Percentiles rank a stretch among this genome's conserved stretches.
Evolutionary conservation across 1,140 invertebrate genomes (phyloP).

Genomic region (Frieseomelitta varia): DNA sequence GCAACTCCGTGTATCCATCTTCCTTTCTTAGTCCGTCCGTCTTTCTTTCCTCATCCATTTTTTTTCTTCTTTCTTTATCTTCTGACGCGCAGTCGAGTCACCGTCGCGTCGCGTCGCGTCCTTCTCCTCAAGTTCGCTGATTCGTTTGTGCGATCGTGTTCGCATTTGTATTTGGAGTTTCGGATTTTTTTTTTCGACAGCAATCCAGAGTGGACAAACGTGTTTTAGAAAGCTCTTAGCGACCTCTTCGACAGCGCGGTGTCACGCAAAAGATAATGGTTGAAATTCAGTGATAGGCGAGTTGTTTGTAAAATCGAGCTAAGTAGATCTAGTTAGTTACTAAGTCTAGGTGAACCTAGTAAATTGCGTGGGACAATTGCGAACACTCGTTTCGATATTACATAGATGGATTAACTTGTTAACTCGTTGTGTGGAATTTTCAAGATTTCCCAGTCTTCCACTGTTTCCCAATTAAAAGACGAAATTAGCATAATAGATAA

Average conservation of each 20-base stretch:
- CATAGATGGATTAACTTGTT: too few relatives aligned
- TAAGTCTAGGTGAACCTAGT: too few relatives aligned
- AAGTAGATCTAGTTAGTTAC: not conserved
- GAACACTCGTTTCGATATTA: too few relatives aligned
- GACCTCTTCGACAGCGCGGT: too few relatives aligned
- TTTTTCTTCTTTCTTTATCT: constrained; percentile 32
- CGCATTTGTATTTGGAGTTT: not conserved
- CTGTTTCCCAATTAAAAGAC: too few relatives aligned
- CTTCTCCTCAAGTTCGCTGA: constrained; percentile 50
- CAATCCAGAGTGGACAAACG: not conserved
- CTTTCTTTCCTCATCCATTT: not conserved
- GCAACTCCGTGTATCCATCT: constrained; percentile 68
- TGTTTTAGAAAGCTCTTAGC: not conserved
- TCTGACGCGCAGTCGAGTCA: constrained; percentile 10
- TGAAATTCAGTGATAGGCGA: too few relatives aligned
- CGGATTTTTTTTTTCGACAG: constrained; percentile 31
- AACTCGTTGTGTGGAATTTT: too few relatives aligned
- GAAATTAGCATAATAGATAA: too few relatives aligned
- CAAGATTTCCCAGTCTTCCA: too few relatives aligned
- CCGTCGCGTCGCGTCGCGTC: constrained; percentile 18
- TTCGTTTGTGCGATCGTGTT: not conserved
- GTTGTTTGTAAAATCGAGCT: not conserved
- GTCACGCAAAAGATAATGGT: not conserved
- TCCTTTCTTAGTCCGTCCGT: not conserved
- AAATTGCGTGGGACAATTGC: too few relatives aligned